Base-by-base conservation (phyloP, 2,888 invertebrate species). In the Podotricha telesiphe region DNA sequence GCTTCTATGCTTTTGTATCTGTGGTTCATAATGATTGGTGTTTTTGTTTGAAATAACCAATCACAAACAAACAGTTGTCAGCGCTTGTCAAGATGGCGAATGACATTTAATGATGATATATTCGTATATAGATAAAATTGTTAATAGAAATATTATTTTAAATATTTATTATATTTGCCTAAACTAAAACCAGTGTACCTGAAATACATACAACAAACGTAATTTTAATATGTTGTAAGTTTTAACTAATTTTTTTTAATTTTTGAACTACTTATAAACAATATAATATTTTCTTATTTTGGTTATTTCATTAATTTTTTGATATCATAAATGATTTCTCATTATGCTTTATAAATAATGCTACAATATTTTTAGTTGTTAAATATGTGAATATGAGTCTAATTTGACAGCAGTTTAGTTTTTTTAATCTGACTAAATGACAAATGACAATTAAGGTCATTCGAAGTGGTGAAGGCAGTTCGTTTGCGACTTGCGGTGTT, bases 1-100 rank as follows among this genome's bases (percentile, higher is more conserved):
- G 53, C 42, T 67, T 47, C 20, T 5, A 15, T 22, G 15, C 61
- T 66, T 67, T 71, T 59, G 48, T 53, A 17, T 73, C 76, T 78
- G 69, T 75, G 75, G 67, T 53, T 1, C 45, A 55, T 63, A 67
- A 45, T 59, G 69, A 75, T 78, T 78, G 75, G 77, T 64, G 67
- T 58, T 70, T 66, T 67, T 19, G 70, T 69, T 50, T 67, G 69
- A 71, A 76, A 83, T 84, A 84, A 81, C 93, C 93, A 93, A 93
- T 93, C 86, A 87, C 83, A 86, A 87, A 85, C 86, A 88, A 92
- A 91, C 93, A 93, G 72, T 75, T 79, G 79, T 77, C 78, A 77
- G 28, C 47, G 63, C 85, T 84, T 88, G 88, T 90, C 89, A 86
- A 82, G 80, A 76, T 73, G 78, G 80, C 78, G 76, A 82, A 69